Conservation (phyloP, 2,113 vertebrate genomes). For the Siniperca knerii region DNA sequence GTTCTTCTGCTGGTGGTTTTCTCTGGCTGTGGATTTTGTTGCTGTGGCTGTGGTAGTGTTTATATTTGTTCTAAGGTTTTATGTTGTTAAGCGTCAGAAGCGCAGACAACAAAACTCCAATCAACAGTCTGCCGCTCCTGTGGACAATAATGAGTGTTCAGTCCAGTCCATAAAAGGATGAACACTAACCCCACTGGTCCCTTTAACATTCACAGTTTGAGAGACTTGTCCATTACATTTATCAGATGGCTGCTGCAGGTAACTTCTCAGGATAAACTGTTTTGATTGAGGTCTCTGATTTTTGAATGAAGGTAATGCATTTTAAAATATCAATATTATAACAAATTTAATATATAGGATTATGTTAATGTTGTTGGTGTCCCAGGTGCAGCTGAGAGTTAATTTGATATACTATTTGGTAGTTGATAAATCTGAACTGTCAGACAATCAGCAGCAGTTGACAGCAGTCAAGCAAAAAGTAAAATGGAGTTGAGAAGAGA, state of each 20-base stretch:
- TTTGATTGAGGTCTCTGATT: not conserved
- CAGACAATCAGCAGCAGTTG: not conserved
- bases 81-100: slow-evolving; percentile 50
- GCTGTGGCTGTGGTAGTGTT: slow-evolving; percentile 18
- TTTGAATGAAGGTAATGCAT: not conserved
- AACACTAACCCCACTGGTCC: no score
- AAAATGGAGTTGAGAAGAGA: not conserved
- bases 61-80: slow-evolving; percentile 44
- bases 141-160: slow-evolving; percentile 18
- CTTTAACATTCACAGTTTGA: not conserved
- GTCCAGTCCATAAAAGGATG: not conserved
- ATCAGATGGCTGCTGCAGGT: not conserved
- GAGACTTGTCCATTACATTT: not conserved
- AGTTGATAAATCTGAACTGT: not conserved
- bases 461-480: not conserved
- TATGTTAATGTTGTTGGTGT: no score
- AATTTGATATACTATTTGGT: not conserved
- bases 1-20: slow-evolving; percentile 2
- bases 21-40: slow-evolving; percentile 65
- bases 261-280: not conserved
- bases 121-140: not conserved
- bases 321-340: no score
- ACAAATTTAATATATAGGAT: not conserved
- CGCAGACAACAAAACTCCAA: slow-evolving; percentile 22
- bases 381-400: not conserved